Evolutionary conservation across 2,888 invertebrate genomes (phyloP).

Genomic region (Zaprionus lineosus): DNA sequence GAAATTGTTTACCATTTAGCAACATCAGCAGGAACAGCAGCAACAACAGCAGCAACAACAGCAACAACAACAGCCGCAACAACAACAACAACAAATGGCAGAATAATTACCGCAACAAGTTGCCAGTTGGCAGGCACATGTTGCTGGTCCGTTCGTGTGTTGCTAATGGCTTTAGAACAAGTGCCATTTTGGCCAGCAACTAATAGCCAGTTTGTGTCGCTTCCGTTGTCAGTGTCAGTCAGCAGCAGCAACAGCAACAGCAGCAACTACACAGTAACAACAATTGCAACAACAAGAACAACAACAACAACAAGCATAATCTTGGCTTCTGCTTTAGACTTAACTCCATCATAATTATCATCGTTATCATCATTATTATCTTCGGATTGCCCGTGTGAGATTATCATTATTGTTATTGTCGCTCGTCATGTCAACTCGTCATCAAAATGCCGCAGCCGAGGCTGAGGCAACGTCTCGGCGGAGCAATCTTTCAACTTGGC

Average conservation of each 20-base stretch:
- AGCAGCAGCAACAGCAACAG: conserved; percentile 2
- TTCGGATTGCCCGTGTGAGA: conserved; percentile 46
- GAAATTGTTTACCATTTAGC: conserved; percentile 75
- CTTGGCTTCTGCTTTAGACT: conserved; percentile 8
- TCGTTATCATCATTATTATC: conserved; percentile 29
- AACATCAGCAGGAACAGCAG: no score
- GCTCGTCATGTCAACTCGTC: conserved; percentile 78
- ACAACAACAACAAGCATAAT: conserved; percentile 5
- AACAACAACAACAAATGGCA: conserved; percentile 48
- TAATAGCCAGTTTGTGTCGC: conserved; percentile 77
- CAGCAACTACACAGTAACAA: neutral
- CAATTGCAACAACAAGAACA: conserved; percentile 1
- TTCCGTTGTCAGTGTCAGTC: conserved; percentile 67
- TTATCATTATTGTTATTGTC: conserved; percentile 73
- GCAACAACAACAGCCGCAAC: conserved; percentile 30
- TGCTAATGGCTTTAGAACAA: conserved; percentile 77
- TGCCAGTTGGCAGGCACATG: conserved; percentile 60
- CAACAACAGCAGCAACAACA: conserved; percentile 20
- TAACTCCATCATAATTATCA: conserved; percentile 25
- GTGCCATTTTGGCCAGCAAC: conserved; percentile 77
- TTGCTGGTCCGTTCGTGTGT: conserved; percentile 58
- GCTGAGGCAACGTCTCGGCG: conserved; percentile 41
- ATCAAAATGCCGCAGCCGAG: conserved; percentile 60
- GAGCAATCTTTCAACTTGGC: conserved; percentile 68
- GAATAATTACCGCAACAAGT: conserved; percentile 61